Percentiles rank a stretch among this genome's conserved stretches.
Conservation (phyloP, 2,797 vertebrate genomes). For the Ceyx erithaca region DNA sequence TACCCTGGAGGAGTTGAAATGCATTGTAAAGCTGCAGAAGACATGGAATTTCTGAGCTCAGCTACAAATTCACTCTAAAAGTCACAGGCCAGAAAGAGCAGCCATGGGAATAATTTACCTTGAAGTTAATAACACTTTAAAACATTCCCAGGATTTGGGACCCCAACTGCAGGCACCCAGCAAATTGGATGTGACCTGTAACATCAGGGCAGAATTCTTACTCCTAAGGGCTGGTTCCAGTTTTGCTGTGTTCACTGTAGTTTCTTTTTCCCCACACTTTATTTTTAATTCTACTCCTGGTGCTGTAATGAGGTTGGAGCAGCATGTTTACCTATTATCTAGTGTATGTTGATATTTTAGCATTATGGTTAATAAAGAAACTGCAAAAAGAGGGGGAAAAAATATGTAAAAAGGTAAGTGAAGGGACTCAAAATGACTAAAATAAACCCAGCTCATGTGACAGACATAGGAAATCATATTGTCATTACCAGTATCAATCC, state of each 20-base stretch:
- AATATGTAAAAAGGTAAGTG: not conserved
- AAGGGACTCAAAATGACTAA: not conserved
- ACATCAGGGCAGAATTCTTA: not conserved
- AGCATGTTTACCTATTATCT: not conserved
- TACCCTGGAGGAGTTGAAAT: not conserved
- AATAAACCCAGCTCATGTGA: not conserved
- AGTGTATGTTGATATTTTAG: not conserved
- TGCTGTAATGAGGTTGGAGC: not conserved
- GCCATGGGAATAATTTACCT: not conserved
- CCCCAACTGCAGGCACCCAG: not conserved
- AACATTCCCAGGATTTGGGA: not conserved
- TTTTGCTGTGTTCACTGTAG: not conserved
- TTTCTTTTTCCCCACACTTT: fast-evolving
- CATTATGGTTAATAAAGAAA: not conserved
- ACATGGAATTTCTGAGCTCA: not conserved
- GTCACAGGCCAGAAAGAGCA: not conserved
- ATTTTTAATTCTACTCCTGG: not conserved
- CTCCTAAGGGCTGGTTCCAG: not conserved
- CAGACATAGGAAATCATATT: not conserved
- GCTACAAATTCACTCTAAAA: not conserved
- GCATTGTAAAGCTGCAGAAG: not conserved
- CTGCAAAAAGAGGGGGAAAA: not conserved
- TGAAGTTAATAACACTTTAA: not conserved
- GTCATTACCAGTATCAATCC: not conserved
- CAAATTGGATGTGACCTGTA: not conserved